Evolutionary conservation across 2,888 invertebrate genomes (phyloP), one percentile per base, ranked within the genome.

Genomic region (Megaustenia siamemsis): DNA sequence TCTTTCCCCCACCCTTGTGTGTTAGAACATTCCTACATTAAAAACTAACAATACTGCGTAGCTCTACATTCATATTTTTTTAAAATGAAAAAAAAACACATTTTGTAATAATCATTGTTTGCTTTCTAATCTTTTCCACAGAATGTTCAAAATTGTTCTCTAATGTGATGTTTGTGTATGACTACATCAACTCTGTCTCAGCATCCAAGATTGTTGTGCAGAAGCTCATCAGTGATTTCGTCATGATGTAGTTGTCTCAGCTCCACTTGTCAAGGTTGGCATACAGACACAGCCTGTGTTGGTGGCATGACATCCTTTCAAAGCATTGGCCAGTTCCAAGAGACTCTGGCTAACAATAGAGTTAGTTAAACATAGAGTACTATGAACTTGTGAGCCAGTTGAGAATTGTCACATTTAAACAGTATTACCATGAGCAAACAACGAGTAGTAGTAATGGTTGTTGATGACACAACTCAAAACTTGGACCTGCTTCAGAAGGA

Each of bases 121-220:
- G 28, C 45, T 45, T 45, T 45, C 32, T 32, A 6, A 28, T 60
- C 12, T 28, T 63, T 63, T 63, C 60, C 15, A 10, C 21, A 63
- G 63, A 63, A 63, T 63, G 63, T 18, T 75, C 45, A 24, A 43
- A n/a, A 12, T 35, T 77, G 43, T 45, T 77, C 6, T 71, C 86
- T 6, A 86, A 86, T 71, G 80, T 88, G 15, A 38, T 88, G 60
- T 88, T 86, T 63, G 75, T 83, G 15, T 88, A 86, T 63, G 86
- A 86, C 49, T 80, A 84, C 78, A 28, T 85, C 68, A 84, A 86
- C 35, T 63, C 83, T 21, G 73, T 76, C n/a, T 56, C 40, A 45
- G 60, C 40, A n/a, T 66, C 82, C 6, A 81, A 75, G 32, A 15
- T 73, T 12, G 60, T 84, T 49, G 80, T 86, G 5, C n/a, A 75